Evolutionary conservation across 37 sponge, comb jelly and placozoan genomes (phyloP), one percentile per base, ranked within the genome.

Genomic region (Cladorhizidae sp.): DNA sequence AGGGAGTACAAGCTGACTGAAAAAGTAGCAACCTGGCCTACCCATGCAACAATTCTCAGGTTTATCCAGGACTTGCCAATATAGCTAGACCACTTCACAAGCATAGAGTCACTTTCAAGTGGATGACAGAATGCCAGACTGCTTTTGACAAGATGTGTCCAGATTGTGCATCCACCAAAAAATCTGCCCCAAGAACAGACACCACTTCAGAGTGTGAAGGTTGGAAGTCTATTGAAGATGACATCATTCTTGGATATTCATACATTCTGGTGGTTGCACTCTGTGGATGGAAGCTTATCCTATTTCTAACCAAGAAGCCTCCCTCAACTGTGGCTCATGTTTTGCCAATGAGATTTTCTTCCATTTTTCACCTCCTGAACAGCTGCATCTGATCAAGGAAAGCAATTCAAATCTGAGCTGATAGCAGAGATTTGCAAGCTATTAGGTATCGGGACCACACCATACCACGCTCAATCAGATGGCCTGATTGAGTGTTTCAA

Each of bases 281-380:
- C 32, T 36, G 12, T 89, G 79, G 89, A 61, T 63, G 50, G 84
- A 83, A 64, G 89, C 84, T 17, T 90, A 77, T 41, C 32, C 90
- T n/a, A 89, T 89, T 9, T 80, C 81, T 9, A 84, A 84, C 42
- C 80, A 84, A 54, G 90, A 85, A 45, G 90, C n/a, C n/a, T n/a
- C n/a, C 86, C 1, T 26, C 17, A 11, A 80, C 82, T 23, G 90
- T 90, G 29, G 82, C 90, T 85, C 50, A n/a, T n/a, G n/a, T n/a
- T n/a, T n/a, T n/a, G 40, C 35, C 7, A 33, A 83, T 23, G 67
- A 82, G 41, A 55, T 82, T 55, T 89, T 89, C 70, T 83, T 57
- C 75, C 43, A 80, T 33, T 89, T 83, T n/a, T 83, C 89, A 28
- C 20, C 39, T 17, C 84, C 89, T 32, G 79, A 82, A 32, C 83